Evolutionary conservation across 2,888 invertebrate species (phyloP).

Genomic region (Dicyrtomina minuta): DNA sequence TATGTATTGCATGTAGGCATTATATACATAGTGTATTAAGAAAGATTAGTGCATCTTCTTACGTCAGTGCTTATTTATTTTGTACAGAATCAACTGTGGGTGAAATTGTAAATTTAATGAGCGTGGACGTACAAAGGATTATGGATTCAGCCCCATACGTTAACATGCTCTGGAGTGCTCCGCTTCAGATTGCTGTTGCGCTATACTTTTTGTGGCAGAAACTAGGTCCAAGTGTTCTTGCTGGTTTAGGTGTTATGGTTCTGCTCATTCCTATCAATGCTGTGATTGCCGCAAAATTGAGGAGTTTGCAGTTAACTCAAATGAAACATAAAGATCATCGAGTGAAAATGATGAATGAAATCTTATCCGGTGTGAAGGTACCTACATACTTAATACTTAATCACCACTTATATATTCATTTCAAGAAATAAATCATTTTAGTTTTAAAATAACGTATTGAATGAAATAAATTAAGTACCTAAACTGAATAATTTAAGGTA

Average conservation of each 20-base stretch:
- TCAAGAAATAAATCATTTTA: too few relatives aligned
- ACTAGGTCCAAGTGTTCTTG: conserved; percentile 74
- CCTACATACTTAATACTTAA: too few relatives aligned
- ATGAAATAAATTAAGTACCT: too few relatives aligned
- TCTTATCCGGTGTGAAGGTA: conserved; percentile 87
- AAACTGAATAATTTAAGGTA: conserved; percentile 37
- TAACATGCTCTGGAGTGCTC: conserved; percentile 64
- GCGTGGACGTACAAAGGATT: conserved; percentile 85
- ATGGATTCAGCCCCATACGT: conserved; percentile 68
- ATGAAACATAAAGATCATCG: conserved; percentile 93
- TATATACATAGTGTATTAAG: too few relatives aligned
- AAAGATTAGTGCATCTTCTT: too few relatives aligned
- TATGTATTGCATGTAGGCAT: too few relatives aligned
- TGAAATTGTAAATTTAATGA: conserved; percentile 89
- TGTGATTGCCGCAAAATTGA: conserved; percentile 76
- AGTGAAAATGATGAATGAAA: conserved; percentile 91
- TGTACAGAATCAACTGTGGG: conserved; percentile 70
- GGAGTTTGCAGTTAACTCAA: conserved; percentile 78
- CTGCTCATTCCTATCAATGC: conserved; percentile 87
- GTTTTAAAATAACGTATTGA: too few relatives aligned
- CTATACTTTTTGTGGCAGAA: conserved; percentile 81
- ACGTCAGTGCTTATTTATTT: too few relatives aligned
- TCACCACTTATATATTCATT: too few relatives aligned
- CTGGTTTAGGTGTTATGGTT: conserved; percentile 91
- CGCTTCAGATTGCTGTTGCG: conserved; percentile 80